Evolutionary conservation across 2,113 vertebrate species (phyloP).

Genomic region (Phasianus colchicus): DNA sequence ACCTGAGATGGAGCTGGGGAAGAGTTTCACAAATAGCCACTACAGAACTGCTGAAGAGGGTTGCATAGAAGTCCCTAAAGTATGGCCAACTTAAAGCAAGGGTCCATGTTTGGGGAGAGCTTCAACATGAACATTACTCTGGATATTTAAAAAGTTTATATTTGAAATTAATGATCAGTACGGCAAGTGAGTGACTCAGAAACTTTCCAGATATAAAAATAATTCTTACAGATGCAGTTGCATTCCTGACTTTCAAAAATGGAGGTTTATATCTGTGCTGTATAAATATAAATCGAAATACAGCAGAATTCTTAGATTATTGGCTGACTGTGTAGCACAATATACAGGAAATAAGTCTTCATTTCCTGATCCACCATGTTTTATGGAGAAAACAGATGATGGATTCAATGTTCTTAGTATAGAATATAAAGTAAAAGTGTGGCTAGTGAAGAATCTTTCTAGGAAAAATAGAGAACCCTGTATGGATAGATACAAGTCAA

Average conservation of each 20-base stretch:
- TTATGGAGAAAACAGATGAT: neutral
- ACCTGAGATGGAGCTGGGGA: neutral
- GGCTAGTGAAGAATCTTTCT: neutral
- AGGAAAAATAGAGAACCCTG: neutral
- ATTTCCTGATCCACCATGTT: neutral
- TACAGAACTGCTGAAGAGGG: neutral
- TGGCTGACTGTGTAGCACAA: neutral
- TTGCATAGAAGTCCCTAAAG: neutral
- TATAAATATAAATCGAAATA: neutral
- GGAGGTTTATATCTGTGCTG: neutral
- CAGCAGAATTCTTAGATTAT: neutral
- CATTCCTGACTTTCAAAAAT: neutral
- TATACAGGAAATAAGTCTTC: neutral
- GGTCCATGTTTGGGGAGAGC: neutral
- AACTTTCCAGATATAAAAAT: neutral
- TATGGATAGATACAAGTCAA: neutral
- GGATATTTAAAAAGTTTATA: neutral
- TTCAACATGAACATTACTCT: accelerated
- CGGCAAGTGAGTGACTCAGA: neutral
- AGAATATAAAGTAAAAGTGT: neutral
- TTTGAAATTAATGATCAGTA: neutral
- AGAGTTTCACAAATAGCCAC: neutral
- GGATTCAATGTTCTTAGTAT: neutral
- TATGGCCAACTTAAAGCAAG: neutral
- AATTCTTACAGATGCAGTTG: neutral